Conservation (phyloP, 30 jellyfish, hydroid and myxozoan genomes). For the Nemopilema nomurai region DNA sequence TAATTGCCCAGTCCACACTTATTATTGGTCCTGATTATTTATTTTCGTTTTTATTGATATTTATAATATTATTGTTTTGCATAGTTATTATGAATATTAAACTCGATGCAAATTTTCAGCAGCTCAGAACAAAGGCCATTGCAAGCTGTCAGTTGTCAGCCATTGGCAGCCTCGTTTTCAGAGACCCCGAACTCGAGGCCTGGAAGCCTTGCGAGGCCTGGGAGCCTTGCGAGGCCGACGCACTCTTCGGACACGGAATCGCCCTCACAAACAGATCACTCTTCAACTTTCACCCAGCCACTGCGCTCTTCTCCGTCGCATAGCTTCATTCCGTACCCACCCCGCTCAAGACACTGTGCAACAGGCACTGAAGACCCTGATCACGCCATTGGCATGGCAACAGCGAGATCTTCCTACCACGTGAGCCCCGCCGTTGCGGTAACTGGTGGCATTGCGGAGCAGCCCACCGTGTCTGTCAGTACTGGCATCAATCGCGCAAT, state of each 20-base stretch:
- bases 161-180: conserved; percentile 15
- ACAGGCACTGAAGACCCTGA: conserved; percentile 28
- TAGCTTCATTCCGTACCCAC: conserved; percentile 51
- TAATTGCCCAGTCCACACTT: too few species aligned
- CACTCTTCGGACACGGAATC: background rate
- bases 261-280: background rate
- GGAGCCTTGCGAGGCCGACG: background rate
- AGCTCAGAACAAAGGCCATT: conserved; percentile 33
- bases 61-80: too few species aligned
- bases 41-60: too few species aligned
- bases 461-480: conserved; percentile 61
- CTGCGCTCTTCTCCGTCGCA: conserved; percentile 58
- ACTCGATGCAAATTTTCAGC: background rate
- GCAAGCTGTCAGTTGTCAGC: conserved; percentile 75
- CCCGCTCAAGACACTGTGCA: conserved; percentile 8
- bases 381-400: conserved; percentile 85
- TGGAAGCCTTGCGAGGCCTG: too few species aligned
- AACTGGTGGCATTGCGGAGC: conserved; percentile 47
- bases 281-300: conserved; percentile 46
- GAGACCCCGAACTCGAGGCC: background rate
- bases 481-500: conserved; percentile 92
- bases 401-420: conserved; percentile 84
- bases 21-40: too few species aligned
- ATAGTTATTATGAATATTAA: background rate
- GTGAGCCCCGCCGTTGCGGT: conserved; percentile 89